phyloP scores from a whole-genome alignment of 2,888 invertebrate genomes.

The Drosophila nr. perissopoda region DNA sequence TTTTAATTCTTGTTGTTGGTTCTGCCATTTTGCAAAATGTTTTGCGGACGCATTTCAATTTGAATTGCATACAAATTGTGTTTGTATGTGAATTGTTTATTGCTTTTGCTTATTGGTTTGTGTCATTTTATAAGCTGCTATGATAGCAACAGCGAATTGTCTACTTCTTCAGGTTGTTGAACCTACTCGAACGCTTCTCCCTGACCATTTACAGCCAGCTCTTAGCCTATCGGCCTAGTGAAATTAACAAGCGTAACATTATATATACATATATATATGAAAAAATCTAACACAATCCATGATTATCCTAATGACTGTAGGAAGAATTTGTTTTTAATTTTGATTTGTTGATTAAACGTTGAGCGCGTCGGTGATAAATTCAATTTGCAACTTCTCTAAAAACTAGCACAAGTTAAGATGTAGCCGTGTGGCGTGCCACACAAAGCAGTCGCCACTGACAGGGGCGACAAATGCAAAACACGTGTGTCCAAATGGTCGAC shows the following conservation, averaged over 20 bases:
- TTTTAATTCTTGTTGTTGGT: not conserved
- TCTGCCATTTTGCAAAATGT: conserved; percentile 27
- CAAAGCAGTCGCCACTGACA: conserved; percentile 33
- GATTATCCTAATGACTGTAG: conserved; percentile 42
- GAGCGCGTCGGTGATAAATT: conserved; percentile 41
- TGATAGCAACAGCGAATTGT: conserved; percentile 28
- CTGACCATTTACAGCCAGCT: not conserved
- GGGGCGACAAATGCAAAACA: conserved; percentile 51
- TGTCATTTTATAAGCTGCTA: conserved; percentile 18
- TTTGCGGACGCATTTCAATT: conserved; percentile 47
- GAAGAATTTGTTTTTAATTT: conserved; percentile 29
- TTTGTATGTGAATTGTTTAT: conserved; percentile 14
- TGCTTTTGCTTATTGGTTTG: conserved; percentile 15
- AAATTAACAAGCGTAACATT: conserved; percentile 38
- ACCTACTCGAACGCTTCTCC: conserved; percentile 20
- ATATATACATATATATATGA: not conserved
- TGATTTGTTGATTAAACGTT: conserved; percentile 26
- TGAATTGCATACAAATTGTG: conserved; percentile 63
- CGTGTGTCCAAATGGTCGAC: conserved; percentile 49
- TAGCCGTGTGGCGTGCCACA: conserved; percentile 8
- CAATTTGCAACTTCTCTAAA: conserved; percentile 40
- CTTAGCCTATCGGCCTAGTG: conserved; percentile 21
- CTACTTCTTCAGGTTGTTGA: conserved; percentile 60
- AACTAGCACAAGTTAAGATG: conserved; percentile 20
- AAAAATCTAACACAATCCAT: conserved; percentile 45